Evolutionary conservation across 2,113 vertebrate genomes (phyloP).

Genomic region (chimpanzee (Pan troglodytes)): NHGRI_mPanTro3-v2.1_pri NC_072421.2:102927501-102928000

Average conservation of each 20-base stretch:
- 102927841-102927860: background rate
- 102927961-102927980: background rate
- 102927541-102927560: slow-evolving; percentile 5
- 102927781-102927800: background rate
- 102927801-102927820: background rate
- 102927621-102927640: slow-evolving; percentile 49
- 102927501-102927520: background rate
- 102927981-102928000: background rate
- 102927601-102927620: slow-evolving; percentile 55
- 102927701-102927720: slow-evolving; percentile 57
- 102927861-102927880: background rate
- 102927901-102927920: background rate
- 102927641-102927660: slow-evolving; percentile 55
- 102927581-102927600: slow-evolving; percentile 56
- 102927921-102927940: background rate
- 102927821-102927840: slow-evolving; percentile 12
- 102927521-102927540: slow-evolving; percentile 37
- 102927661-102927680: slow-evolving; percentile 51
- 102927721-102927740: background rate
- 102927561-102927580: slow-evolving; percentile 15
- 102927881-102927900: background rate
- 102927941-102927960: background rate
- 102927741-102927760: background rate
- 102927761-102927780: background rate
- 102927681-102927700: slow-evolving; percentile 52